phyloP scores from a whole-genome alignment of 2,797 vertebrate species.

The Ispidina lecontei region DNA sequence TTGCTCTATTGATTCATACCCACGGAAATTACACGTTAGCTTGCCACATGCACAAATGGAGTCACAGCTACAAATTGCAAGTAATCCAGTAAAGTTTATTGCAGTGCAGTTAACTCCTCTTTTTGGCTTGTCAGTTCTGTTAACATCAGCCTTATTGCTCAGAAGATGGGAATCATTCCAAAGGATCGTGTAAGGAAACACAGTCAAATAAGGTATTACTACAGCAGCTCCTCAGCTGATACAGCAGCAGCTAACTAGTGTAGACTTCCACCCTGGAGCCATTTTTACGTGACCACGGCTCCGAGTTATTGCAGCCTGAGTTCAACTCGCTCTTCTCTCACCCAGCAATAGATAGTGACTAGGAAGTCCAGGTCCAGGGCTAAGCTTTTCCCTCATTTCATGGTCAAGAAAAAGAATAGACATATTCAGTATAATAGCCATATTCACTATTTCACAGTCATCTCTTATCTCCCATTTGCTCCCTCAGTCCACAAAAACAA shows the following conservation, averaged over 20 bases:
- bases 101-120: background rate
- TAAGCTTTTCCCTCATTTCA: background rate
- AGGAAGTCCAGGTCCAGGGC: background rate
- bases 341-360: background rate
- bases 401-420: background rate
- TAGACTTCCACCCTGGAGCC: background rate
- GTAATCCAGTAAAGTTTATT: background rate
- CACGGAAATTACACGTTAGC: background rate
- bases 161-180: background rate
- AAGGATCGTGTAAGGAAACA: background rate
- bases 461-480: background rate
- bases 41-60: background rate
- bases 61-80: background rate
- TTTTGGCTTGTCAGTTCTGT: background rate
- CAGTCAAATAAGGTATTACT: accelerated
- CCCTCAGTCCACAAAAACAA: conserved; percentile 13
- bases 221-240: background rate
- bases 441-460: background rate
- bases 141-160: background rate
- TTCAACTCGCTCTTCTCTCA: background rate
- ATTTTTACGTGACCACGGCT: background rate
- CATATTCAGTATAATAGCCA: background rate
- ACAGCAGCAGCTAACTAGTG: background rate
- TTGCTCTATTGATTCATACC: conserved; percentile 17
- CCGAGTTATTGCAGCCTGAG: background rate